Conservation (phyloP, 2,113 vertebrate species). For the Colius striatus region DNA sequence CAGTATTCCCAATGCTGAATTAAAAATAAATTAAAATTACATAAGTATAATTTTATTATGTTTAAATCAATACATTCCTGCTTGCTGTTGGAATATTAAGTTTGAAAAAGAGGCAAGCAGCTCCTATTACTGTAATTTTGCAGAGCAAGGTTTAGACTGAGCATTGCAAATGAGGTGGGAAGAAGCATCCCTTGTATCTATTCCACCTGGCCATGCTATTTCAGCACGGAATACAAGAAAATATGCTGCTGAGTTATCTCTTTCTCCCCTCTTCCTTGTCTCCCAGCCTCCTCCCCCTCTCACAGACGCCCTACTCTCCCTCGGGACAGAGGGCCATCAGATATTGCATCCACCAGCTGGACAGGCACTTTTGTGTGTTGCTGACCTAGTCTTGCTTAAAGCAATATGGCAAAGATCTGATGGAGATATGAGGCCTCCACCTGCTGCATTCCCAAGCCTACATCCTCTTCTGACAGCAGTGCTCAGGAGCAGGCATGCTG, state of each 20-base stretch:
- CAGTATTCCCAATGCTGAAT: neutral
- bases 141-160: neutral
- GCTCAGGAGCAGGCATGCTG: too few species aligned
- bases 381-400: neutral
- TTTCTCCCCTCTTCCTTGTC: neutral
- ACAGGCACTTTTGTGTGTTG: neutral
- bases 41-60: neutral
- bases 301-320: neutral
- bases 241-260: neutral
- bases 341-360: neutral
- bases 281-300: neutral
- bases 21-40: conserved; percentile 10
- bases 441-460: neutral
- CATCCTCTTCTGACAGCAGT: neutral
- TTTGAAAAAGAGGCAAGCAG: neutral
- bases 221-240: neutral
- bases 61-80: neutral
- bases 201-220: neutral
- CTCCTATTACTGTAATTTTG: neutral
- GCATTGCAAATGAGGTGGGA: neutral
- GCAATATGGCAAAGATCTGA: neutral
- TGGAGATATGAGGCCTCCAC: accelerated
- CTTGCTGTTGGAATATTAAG: neutral
- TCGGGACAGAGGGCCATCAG: neutral
- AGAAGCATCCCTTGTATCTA: neutral